Evolutionary conservation across 2,113 vertebrate species (phyloP).

Genomic region (Pipra filicauda): DNA sequence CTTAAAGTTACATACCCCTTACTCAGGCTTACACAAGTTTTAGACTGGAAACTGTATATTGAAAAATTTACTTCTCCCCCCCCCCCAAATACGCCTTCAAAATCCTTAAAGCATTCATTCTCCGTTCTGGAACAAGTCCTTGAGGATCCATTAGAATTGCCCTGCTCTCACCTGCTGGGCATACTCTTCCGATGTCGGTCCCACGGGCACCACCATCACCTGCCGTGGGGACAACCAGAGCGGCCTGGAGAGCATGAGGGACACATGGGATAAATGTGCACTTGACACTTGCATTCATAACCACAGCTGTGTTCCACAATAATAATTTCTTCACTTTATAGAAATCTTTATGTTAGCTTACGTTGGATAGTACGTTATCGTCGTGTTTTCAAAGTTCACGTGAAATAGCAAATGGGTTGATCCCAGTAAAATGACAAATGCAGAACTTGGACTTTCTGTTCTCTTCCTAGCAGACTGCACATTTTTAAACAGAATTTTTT

Average conservation of each 20-base stretch:
- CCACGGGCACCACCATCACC: slow-evolving; percentile 91
- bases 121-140: neutral
- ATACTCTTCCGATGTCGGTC: slow-evolving; percentile 85
- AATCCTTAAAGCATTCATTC: neutral
- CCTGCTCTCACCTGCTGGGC: slow-evolving; percentile 78
- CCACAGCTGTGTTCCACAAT: neutral
- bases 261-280: neutral
- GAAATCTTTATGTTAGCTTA: neutral
- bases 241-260: slow-evolving; percentile 77
- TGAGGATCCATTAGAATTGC: neutral
- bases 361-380: neutral
- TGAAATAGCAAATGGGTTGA: neutral
- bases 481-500: neutral
- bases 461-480: neutral
- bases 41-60: neutral
- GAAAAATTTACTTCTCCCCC: neutral
- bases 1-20: neutral
- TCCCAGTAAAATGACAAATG: neutral
- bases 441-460: neutral
- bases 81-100: rapidly evolving
- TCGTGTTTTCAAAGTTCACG: neutral
- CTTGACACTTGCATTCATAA: neutral
- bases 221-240: slow-evolving; percentile 93
- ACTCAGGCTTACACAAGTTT: neutral
- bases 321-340: neutral